Conservation (phyloP, 2,888 invertebrate genomes). For the Ophion costatus region DNA sequence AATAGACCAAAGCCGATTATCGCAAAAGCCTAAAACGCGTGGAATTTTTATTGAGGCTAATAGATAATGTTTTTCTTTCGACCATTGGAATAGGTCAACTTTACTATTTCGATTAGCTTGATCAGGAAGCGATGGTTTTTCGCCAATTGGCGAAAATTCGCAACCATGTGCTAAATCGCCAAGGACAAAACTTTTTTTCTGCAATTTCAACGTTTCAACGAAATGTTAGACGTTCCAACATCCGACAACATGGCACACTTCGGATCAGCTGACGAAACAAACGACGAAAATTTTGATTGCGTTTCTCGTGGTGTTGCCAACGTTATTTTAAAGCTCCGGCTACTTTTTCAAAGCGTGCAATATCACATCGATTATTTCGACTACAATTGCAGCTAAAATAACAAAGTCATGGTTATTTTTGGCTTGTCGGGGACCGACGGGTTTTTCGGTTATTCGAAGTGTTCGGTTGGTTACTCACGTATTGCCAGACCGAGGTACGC, state of each 20-base stretch:
- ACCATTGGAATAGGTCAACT: background rate
- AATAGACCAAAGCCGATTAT: conserved; percentile 66
- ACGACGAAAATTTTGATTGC: conserved; percentile 18
- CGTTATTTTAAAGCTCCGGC: background rate
- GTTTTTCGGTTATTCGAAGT: background rate
- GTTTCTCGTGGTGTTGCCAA: conserved; percentile 6
- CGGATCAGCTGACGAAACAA: conserved; percentile 17
- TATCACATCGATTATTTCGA: conserved; percentile 51
- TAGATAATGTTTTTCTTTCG: background rate
- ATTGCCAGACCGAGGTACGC: conserved; percentile 51
- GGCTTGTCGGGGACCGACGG: no score
- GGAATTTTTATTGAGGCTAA: conserved; percentile 17
- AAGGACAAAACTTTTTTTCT: background rate
- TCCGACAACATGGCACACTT: conserved; percentile 4
- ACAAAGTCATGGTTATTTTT: background rate
- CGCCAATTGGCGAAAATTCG: conserved; percentile 55
- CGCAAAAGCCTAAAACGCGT: conserved; percentile 65
- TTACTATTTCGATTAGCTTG: conserved; percentile 71
- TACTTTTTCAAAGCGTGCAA: conserved; percentile 52
- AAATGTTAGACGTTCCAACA: background rate
- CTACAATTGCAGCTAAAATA: conserved; percentile 45
- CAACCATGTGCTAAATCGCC: conserved; percentile 43
- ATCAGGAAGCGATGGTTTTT: conserved; percentile 70
- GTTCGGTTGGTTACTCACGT: conserved; percentile 42
- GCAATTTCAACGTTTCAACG: background rate